Conservation (phyloP, 92 coral and sea anemone genomes). For the Phymanthus crucifer region DNA sequence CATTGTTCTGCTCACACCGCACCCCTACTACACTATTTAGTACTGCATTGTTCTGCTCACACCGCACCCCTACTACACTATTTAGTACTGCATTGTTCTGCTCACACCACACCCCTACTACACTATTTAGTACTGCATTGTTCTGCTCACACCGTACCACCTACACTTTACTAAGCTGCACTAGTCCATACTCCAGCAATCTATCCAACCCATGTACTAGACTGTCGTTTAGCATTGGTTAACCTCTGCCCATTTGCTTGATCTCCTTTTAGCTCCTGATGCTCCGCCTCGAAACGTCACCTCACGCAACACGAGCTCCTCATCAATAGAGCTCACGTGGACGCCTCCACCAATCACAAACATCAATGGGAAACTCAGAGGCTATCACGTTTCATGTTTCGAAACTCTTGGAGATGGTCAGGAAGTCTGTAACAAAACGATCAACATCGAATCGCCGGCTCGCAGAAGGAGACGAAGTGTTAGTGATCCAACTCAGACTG, state of each 20-base stretch:
- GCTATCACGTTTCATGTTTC: constrained; percentile 21
- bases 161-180: too few relatives aligned
- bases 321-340: constrained; percentile 16
- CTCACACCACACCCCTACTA: too few relatives aligned
- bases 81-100: too few relatives aligned
- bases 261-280: constrained; percentile 22
- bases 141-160: too few relatives aligned
- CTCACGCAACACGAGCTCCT: constrained; percentile 29
- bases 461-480: constrained; percentile 22
- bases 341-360: constrained; percentile 23
- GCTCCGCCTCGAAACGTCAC: constrained; percentile 44
- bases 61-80: too few relatives aligned
- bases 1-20: too few relatives aligned
- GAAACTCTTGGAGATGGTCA: constrained; percentile 23
- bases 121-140: too few relatives aligned
- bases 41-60: too few relatives aligned
- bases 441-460: not conserved
- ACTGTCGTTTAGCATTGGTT: not conserved
- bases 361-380: constrained; percentile 35
- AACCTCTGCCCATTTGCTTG: not conserved
- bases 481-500: constrained; percentile 8
- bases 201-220: too few relatives aligned
- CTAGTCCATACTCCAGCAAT: too few relatives aligned
- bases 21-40: too few relatives aligned
- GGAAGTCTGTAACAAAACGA: constrained; percentile 24